A percentile compares a stretch with the other conserved stretches of the same genome.
Conservation (phyloP, 2,113 vertebrate genomes). For the Amblyornis subalaris region DNA sequence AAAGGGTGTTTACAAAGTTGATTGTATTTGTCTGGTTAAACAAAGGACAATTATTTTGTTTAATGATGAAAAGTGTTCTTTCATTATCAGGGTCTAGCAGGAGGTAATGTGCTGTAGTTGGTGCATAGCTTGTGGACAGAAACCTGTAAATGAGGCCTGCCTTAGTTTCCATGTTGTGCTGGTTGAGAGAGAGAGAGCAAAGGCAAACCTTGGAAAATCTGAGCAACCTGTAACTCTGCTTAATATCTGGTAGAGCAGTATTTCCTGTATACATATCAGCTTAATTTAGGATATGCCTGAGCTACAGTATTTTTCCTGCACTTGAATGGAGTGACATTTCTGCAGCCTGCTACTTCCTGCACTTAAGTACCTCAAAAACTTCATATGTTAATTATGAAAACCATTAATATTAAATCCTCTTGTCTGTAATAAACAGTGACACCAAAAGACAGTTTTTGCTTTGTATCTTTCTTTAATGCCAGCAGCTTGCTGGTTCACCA, state of each 20-base stretch:
- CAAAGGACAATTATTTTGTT: neutral
- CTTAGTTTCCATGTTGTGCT: neutral
- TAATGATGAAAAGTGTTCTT: neutral
- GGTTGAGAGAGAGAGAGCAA: neutral
- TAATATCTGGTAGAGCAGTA: neutral
- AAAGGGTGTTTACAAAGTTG: neutral
- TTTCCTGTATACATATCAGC: neutral
- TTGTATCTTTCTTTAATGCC: neutral
- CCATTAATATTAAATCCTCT: neutral
- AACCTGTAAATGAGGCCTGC: neutral
- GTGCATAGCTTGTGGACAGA: neutral
- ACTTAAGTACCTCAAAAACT: neutral
- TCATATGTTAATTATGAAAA: neutral
- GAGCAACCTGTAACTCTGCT: neutral
- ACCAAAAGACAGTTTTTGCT: neutral
- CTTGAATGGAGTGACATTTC: neutral
- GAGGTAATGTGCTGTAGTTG: rapidly evolving
- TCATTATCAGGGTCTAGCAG: neutral
- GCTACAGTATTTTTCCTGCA: neutral
- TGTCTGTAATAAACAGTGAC: neutral
- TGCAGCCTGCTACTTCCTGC: neutral
- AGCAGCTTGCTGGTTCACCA: neutral
- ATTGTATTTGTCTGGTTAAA: neutral
- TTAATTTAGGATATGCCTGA: neutral
- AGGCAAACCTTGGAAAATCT: neutral